Evolutionary conservation across 30 jellyfish, hydroid and myxozoan genomes (phyloP).

Genomic region (Aurelia aurita complex sp. Pacific): DNA sequence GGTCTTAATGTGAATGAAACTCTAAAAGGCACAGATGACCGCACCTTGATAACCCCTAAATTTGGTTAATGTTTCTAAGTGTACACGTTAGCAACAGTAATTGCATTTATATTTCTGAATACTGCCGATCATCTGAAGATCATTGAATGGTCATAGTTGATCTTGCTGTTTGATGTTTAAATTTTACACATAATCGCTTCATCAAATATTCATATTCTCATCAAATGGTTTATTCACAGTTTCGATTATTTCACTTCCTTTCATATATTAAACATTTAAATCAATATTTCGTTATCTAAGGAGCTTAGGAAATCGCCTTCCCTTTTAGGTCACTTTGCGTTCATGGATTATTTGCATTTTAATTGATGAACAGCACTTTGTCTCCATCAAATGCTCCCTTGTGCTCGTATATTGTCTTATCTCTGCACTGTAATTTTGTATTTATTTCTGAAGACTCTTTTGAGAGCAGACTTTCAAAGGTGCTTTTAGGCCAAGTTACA

Average conservation of each 20-base stretch:
- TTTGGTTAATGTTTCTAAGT: too few relatives aligned
- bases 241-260: slow-evolving; percentile 38
- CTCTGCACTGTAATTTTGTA: too few relatives aligned
- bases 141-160: not conserved
- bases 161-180: slow-evolving; percentile 37
- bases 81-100: too few relatives aligned
- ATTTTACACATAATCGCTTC: not conserved
- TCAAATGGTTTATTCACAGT: slow-evolving; percentile 36
- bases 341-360: not conserved
- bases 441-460: too few relatives aligned
- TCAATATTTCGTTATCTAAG: slow-evolving; percentile 39
- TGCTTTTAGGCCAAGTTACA: too few relatives aligned
- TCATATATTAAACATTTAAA: slow-evolving; percentile 2
- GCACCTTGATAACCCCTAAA: too few relatives aligned
- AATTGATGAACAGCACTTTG: not conserved
- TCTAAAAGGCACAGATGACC: too few relatives aligned
- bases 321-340: slow-evolving; percentile 1
- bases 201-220: slow-evolving; percentile 28
- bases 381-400: too few relatives aligned
- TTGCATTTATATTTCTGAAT: too few relatives aligned
- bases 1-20: too few relatives aligned
- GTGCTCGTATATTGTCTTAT: too few relatives aligned
- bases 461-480: too few relatives aligned
- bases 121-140: not conserved
- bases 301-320: slow-evolving; percentile 39